phyloP scores from a whole-genome alignment of 2,888 invertebrate species.

The Pyrochroa serraticornis region DNA sequence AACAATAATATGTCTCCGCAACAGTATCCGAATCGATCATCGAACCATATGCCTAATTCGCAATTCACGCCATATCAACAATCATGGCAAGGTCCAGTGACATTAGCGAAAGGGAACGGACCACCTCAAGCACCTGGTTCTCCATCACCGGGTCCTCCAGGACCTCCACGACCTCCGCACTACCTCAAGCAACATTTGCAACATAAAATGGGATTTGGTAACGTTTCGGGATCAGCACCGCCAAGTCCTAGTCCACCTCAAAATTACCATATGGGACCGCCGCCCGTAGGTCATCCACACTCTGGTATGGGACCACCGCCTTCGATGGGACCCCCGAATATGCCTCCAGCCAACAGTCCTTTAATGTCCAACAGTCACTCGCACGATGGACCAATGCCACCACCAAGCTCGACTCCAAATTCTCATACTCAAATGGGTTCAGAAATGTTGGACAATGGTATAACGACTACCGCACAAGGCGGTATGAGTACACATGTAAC shows the following conservation, averaged over 20 bases:
- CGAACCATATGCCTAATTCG: slow-evolving; percentile 63
- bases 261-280: slow-evolving; percentile 64
- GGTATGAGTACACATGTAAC: slow-evolving; percentile 56
- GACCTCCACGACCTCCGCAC: slow-evolving; percentile 64
- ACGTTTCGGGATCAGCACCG: slow-evolving; percentile 62
- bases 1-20: slow-evolving; percentile 57
- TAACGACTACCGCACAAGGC: slow-evolving; percentile 67
- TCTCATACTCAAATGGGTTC: slow-evolving; percentile 56
- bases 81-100: slow-evolving; percentile 48
- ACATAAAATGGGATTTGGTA: slow-evolving; percentile 71
- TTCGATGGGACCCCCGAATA: slow-evolving; percentile 68
- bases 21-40: slow-evolving; percentile 62
- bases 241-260: slow-evolving; percentile 67
- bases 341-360: slow-evolving; percentile 63
- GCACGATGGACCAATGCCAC: slow-evolving; percentile 57
- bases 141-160: slow-evolving; percentile 56
- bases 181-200: slow-evolving; percentile 74
- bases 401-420: slow-evolving; percentile 63
- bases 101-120: slow-evolving; percentile 49
- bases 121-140: slow-evolving; percentile 58
- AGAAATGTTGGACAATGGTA: slow-evolving; percentile 63
- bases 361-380: slow-evolving; percentile 55
- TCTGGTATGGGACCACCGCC: slow-evolving; percentile 67
- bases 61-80: slow-evolving; percentile 56
- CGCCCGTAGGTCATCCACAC: slow-evolving; percentile 60